Conservation (phyloP, 1,140 invertebrate species). For the Chionoecetes opilio region DNA sequence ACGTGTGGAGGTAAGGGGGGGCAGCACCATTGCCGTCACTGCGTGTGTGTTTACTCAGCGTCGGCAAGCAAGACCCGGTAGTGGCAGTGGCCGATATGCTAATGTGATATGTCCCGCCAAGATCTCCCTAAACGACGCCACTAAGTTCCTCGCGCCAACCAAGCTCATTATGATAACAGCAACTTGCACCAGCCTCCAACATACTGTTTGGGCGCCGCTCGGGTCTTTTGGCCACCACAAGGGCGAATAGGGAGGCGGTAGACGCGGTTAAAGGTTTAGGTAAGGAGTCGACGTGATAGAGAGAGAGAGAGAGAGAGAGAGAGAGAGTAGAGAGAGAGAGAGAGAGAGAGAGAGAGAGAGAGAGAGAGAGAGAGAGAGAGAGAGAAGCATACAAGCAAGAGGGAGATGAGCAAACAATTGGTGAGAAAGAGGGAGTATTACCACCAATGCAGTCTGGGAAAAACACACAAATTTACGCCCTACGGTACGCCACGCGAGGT, state of each 20-base stretch:
- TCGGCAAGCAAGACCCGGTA: neutral
- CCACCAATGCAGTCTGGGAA: constrained; percentile 24
- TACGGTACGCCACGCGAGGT: constrained; percentile 1
- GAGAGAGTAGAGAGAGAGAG: neutral
- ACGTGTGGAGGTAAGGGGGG: neutral
- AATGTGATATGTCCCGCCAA: constrained; percentile 62
- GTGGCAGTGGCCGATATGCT: constrained; percentile 57
- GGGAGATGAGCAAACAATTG: constrained; percentile 3
- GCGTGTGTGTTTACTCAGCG: constrained; percentile 44
- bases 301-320: neutral
- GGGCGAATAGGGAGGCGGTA: neutral
- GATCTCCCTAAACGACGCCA: constrained; percentile 64
- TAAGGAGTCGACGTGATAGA: neutral
- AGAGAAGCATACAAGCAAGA: neutral
- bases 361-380: neutral
- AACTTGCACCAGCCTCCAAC: constrained; percentile 34
- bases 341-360: neutral
- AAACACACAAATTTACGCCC: constrained; percentile 28
- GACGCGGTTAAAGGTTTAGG: neutral
- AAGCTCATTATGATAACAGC: constrained; percentile 65
- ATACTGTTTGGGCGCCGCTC: constrained; percentile 32
- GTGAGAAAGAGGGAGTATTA: constrained; percentile 22
- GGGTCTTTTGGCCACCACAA: neutral
- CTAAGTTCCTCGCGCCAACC: constrained; percentile 61
- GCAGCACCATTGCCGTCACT: neutral